phyloP scores from a whole-genome alignment of 2,113 vertebrate genomes.

The Phaethon lepturus region DNA sequence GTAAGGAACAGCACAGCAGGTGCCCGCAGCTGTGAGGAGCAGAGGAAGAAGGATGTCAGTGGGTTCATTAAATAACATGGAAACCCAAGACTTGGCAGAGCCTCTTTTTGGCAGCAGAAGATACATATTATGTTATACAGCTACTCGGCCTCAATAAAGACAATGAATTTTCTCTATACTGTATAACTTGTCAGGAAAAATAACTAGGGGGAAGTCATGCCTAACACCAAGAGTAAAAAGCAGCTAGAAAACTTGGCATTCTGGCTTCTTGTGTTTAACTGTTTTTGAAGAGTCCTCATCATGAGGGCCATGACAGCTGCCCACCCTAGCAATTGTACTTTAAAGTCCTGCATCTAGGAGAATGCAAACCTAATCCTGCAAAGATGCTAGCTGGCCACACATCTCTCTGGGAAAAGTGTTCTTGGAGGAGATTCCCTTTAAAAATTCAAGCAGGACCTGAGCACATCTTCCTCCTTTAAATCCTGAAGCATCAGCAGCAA shows the following conservation, averaged over 20 bases:
- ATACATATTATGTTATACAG: background rate
- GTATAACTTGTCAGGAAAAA: background rate
- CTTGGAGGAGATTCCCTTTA: background rate
- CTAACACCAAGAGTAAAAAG: background rate
- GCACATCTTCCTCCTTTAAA: background rate
- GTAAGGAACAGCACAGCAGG: background rate
- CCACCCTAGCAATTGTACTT: background rate
- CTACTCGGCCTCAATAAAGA: background rate
- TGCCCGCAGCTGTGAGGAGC: fast-evolving
- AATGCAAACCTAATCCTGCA: background rate
- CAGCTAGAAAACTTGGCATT: background rate
- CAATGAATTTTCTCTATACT: background rate
- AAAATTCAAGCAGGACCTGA: background rate
- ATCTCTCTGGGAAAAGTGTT: background rate
- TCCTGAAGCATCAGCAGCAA: background rate
- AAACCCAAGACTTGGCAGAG: background rate
- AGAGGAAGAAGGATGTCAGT: background rate
- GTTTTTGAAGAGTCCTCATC: background rate
- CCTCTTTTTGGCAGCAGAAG: background rate
- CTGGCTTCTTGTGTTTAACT: background rate
- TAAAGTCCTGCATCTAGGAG: background rate
- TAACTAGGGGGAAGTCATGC: background rate
- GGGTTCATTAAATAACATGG: background rate
- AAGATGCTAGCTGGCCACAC: background rate
- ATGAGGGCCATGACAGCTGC: background rate